A percentile compares a stretch with the other conserved stretches of the same genome.
phyloP scores from a whole-genome alignment of 2,888 invertebrate genomes.

The Myopa tessellatipennis region DNA sequence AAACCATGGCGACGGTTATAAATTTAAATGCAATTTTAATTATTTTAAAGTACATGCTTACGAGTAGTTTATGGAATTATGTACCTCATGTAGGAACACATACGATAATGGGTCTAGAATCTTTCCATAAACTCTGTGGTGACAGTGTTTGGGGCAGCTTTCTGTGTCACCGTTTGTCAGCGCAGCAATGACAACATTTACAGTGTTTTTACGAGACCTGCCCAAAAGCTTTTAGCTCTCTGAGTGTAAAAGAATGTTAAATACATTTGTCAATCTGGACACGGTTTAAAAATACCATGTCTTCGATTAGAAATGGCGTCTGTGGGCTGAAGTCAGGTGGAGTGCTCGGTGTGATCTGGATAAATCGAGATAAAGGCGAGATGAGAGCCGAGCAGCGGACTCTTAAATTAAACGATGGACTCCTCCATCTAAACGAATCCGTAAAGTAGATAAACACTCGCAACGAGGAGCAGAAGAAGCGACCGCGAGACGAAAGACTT shows the following conservation, averaged over 20 bases:
- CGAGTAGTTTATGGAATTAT: neutral
- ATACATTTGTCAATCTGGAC: neutral
- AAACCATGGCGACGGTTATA: neutral
- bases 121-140: neutral
- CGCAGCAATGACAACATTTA: conserved; percentile 4
- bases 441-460: too few species aligned
- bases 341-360: too few species aligned
- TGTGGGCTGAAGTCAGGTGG: too few species aligned
- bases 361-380: too few species aligned
- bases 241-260: conserved; percentile 16
- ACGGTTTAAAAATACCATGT: neutral
- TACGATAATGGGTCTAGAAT: neutral
- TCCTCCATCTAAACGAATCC: too few species aligned
- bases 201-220: conserved; percentile 22
- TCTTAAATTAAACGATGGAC: too few species aligned
- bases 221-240: conserved; percentile 30
- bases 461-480: too few species aligned
- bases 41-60: neutral
- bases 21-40: neutral
- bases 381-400: too few species aligned
- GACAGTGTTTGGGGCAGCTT: neutral
- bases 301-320: neutral
- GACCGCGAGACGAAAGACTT: too few species aligned
- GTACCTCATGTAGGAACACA: too few species aligned
- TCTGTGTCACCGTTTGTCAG: neutral